phyloP scores from a whole-genome alignment of 2,888 invertebrate genomes.

The Seladonia tumulorum region DNA sequence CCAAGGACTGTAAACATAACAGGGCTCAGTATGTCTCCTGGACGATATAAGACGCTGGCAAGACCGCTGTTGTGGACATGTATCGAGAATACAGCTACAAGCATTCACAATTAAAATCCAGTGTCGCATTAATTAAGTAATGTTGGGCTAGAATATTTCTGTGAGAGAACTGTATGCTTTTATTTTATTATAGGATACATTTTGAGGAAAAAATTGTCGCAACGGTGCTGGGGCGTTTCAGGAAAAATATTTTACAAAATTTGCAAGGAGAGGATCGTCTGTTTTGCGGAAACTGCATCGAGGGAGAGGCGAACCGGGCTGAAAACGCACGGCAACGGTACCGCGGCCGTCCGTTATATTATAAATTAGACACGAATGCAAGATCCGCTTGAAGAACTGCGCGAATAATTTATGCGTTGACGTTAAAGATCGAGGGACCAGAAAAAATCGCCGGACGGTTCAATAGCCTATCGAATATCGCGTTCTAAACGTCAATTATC shows the following conservation, averaged over 20 bases:
- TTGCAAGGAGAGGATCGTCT: not conserved
- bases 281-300: not conserved
- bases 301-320: slow-evolving; percentile 14
- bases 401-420: slow-evolving; percentile 52
- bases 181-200: too few relatives aligned
- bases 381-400: slow-evolving; percentile 43
- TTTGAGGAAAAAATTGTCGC: too few relatives aligned
- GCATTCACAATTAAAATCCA: not conserved
- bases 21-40: too few relatives aligned
- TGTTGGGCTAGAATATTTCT: too few relatives aligned
- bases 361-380: slow-evolving; percentile 52
- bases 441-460: slow-evolving; percentile 8
- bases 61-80: too few relatives aligned
- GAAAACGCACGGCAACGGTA: slow-evolving; percentile 51
- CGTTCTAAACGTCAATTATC: slow-evolving; percentile 23
- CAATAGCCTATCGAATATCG: slow-evolving; percentile 28
- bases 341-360: slow-evolving; percentile 41
- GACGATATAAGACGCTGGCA: too few relatives aligned
- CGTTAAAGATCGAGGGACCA: not conserved
- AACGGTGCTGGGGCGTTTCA: too few relatives aligned
- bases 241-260: not conserved
- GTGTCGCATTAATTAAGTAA: too few relatives aligned
- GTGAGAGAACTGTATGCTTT: too few relatives aligned
- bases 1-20: too few relatives aligned
- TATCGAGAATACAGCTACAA: too few relatives aligned